Base-by-base conservation (phyloP, 2,888 invertebrate species). In the Spisula subtruncata region DNA sequence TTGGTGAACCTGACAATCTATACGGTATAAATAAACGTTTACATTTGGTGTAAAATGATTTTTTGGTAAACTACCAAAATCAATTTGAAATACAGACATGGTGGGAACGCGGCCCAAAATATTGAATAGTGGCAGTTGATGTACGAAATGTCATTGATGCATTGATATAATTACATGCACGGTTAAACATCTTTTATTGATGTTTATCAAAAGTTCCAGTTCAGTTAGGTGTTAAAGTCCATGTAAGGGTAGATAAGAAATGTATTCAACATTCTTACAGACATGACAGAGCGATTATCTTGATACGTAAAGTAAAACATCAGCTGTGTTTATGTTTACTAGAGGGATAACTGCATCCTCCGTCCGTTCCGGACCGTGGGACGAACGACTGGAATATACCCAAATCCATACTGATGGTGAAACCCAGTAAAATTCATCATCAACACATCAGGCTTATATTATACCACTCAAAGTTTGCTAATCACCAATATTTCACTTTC, bases 1-100 rank as follows among this genome's bases (percentile, higher is more conserved):
- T 66, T 66, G n/a, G 25, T n/a, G 60, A 66, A 66, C 20, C 60
- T 66, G 60, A 25, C 60, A 66, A 66, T 25, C 5, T 60, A 25
- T 25, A 25, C 6, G 25, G 25, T 25, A 25, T 29, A 51, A 81
- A 48, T 20, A 81, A 81, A 54, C 54, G 25, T 51, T 51, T 54
- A 81, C 54, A 51, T 12, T 29, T 25, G 16, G 29, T 8, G 8
- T 25, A 54, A 54, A 29, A 41, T 29, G 54, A 1, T 12, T 25
- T n/a, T 25, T 54, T 81, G 81, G 81, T 81, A 81, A 81, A 4
- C n/a, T 8, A 51, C 81, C 81, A 51, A 81, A 54, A 54, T 25
- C 14, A 0, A n/a, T 29, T 1, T 25, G 25, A 25, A 51, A 25
- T 18, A 29, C 18, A 54, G 5, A 14, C 29, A 8, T 25, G 81